Conservation (phyloP, 2,113 vertebrate species). For the Pachyramphus minor region DNA sequence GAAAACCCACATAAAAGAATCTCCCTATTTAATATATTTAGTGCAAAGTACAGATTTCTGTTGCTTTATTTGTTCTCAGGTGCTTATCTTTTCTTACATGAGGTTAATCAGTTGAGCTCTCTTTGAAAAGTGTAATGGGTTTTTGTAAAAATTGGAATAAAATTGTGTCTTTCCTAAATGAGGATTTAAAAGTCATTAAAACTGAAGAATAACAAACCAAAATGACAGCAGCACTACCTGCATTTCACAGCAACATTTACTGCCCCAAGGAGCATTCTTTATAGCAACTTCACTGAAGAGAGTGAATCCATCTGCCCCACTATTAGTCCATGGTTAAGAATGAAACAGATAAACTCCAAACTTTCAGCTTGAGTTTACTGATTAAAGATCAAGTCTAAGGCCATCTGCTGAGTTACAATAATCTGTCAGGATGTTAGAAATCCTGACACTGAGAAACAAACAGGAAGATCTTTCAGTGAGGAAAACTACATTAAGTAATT, state of each 20-base stretch:
- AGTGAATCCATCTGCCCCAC: constrained; percentile 29
- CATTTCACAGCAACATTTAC: background rate
- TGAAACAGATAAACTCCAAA: constrained; percentile 36
- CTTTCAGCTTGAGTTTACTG: constrained; percentile 17
- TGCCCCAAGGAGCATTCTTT: background rate
- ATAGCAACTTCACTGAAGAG: background rate
- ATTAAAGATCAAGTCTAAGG: constrained; percentile 58
- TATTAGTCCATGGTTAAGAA: constrained; percentile 9
- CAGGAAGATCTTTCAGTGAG: background rate
- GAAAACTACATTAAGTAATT: background rate
- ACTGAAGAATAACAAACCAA: background rate
- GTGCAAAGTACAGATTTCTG: background rate
- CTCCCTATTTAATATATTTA: background rate
- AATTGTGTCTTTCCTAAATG: background rate
- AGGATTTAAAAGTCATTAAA: background rate
- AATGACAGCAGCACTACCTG: background rate
- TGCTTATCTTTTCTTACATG: background rate
- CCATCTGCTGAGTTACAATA: constrained; percentile 76
- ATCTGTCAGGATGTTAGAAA: constrained; percentile 70
- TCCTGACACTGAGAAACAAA: constrained; percentile 28
- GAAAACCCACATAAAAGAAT: background rate
- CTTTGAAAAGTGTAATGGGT: background rate
- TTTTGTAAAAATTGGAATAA: background rate
- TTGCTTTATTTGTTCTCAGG: background rate
- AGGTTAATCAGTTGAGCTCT: background rate